Evolutionary conservation across 2,113 vertebrate species (phyloP).

Genomic region (Embiotoca jacksoni): DNA sequence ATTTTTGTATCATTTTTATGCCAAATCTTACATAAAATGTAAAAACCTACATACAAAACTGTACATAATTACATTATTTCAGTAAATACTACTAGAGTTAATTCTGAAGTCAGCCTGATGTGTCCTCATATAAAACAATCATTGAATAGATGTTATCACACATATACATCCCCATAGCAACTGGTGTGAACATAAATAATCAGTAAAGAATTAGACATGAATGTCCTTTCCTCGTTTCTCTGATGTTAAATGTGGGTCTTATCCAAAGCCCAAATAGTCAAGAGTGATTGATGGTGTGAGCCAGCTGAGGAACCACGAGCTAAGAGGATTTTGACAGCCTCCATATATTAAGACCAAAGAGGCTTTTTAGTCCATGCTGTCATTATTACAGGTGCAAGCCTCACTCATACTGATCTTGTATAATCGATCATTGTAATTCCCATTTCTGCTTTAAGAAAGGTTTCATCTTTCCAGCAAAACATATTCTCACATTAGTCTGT

Average conservation of each 20-base stretch:
- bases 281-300: slow-evolving; percentile 64
- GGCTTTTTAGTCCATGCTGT: slow-evolving; percentile 45
- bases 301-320: slow-evolving; percentile 51
- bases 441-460: slow-evolving; percentile 22
- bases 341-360: slow-evolving; percentile 63
- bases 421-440: slow-evolving; percentile 57
- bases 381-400: slow-evolving; percentile 51
- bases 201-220: not conserved
- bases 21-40: too few relatives aligned
- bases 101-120: not conserved
- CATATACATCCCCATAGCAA: not conserved
- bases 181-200: not conserved
- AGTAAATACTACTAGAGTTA: too few relatives aligned
- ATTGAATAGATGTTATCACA: not conserved
- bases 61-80: too few relatives aligned
- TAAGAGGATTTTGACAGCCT: slow-evolving; percentile 63
- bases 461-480: slow-evolving; percentile 22
- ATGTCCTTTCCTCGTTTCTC: not conserved
- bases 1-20: too few relatives aligned
- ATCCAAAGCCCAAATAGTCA: slow-evolving; percentile 35
- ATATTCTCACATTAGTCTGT: not conserved
- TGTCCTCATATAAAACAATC: not conserved
- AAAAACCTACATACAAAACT: too few relatives aligned
- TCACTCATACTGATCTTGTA: slow-evolving; percentile 42
- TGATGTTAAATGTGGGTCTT: slow-evolving; percentile 3